Base-by-base conservation (phyloP, 2,113 vertebrate species). In the Delphinus delphis region DNA sequence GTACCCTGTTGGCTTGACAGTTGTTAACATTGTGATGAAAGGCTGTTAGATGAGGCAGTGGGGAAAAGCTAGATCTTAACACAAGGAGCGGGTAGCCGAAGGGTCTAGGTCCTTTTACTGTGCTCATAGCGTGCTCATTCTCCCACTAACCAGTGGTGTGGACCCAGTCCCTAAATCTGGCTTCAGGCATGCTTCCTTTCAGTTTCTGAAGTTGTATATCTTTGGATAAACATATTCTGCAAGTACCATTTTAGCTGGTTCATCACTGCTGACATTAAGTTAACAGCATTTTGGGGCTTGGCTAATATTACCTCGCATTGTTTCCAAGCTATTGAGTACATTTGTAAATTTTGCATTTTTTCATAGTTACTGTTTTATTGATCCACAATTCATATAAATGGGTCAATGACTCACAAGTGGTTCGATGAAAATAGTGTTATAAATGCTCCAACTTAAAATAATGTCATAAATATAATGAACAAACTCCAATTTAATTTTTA, bases 341-440 rank as follows among this genome's bases (percentile, higher is more conserved):
- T 79, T 67, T 81, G 60, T 95, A 86, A 65, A 93, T 87, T 88
- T 85, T 93, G 50, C 60, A 93, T 88, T 92, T 96, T 88, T 79
- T 81, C 58, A 41, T 38, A n/a, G 65, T 88, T 92, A 84, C 33
- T 58, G 2, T 76, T 76, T 6, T 55, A 21, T 81, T 82, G 58
- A 95, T 68, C 55, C 41, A 94, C 70, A 94, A 74, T 94, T 92
- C 80, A 88, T 44, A 68, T 85, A 95, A 95, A 89, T 94, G 74
- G 80, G 70, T 90, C 92, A 81, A 65, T 95, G 95, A 92, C 58
- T 96, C 80, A 92, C 9, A 79, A 92, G 79, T 94, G 88, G 88
- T 84, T 94, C 76, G 65, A 84, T 95, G 68, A 92, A 82, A 97
- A 96, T 17, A 88, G 60, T 88, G 65, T 60, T 50, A 87, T 50